Conservation (phyloP, 1,140 invertebrate genomes). For the Homarus americanus region DNA sequence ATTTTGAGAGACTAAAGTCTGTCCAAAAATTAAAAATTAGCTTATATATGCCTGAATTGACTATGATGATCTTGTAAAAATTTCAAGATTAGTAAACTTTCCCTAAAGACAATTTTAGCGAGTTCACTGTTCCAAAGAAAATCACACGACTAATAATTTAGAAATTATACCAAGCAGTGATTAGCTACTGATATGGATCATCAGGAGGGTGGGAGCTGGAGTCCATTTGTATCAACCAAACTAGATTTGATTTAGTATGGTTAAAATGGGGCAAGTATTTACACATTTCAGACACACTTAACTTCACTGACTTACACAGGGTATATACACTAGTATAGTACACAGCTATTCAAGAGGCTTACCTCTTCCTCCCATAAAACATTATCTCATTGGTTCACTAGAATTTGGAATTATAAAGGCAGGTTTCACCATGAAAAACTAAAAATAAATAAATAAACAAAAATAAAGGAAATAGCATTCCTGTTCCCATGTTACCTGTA, state of each 20-base stretch:
- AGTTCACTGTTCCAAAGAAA: conserved; percentile 3
- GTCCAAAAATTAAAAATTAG: conserved; percentile 26
- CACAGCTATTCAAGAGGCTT: conserved; percentile 29
- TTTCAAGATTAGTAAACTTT: background rate
- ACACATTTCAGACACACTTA: conserved; percentile 56
- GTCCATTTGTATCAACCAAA: conserved; percentile 43
- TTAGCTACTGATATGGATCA: conserved; percentile 65
- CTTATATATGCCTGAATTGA: background rate
- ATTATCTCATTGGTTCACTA: conserved; percentile 29
- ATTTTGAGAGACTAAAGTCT: background rate
- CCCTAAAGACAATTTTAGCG: conserved; percentile 3
- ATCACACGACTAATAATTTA: conserved; percentile 21
- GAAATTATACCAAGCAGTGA: conserved; percentile 24
- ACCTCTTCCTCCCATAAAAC: conserved; percentile 19
- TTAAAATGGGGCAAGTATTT: conserved; percentile 55
- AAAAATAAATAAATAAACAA: too few species aligned
- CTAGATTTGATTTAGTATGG: conserved; percentile 58
- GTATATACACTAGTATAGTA: conserved; percentile 69
- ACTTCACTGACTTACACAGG: conserved; percentile 39
- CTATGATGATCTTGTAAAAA: conserved; percentile 3
- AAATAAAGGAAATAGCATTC: too few species aligned
- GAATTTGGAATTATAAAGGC: conserved; percentile 27
- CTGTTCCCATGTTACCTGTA: background rate
- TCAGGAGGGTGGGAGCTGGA: conserved; percentile 51
- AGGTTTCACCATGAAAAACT: background rate